Evolutionary conservation across 2,888 invertebrate species (phyloP).

Genomic region (Hemistola chrysoprasaria): DNA sequence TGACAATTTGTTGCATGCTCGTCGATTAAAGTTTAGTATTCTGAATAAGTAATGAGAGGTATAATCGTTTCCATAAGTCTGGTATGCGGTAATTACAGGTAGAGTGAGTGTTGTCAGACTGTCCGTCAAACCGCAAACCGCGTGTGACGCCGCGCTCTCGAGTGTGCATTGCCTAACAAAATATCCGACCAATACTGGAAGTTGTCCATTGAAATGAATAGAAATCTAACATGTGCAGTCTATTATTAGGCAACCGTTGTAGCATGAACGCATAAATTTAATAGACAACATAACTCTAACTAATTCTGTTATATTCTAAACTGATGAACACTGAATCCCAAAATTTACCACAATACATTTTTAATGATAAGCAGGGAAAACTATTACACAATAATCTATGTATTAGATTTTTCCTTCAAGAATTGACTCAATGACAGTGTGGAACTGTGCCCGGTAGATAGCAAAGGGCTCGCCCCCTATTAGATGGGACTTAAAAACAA

Average conservation of each 20-base stretch:
- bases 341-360: too few relatives aligned
- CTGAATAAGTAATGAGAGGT: conserved; percentile 63
- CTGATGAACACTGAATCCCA: too few relatives aligned
- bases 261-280: too few relatives aligned
- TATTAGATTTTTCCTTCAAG: too few relatives aligned
- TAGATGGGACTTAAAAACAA: too few relatives aligned
- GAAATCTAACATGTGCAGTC: conserved; percentile 8
- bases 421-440: too few relatives aligned
- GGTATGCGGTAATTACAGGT: conserved; percentile 56
- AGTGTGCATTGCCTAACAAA: conserved; percentile 35
- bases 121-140: conserved; percentile 47
- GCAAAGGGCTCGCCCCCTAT: too few relatives aligned
- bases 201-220: conserved; percentile 2
- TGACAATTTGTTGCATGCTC: conserved; percentile 65
- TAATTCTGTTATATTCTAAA: too few relatives aligned
- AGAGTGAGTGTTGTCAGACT: conserved; percentile 48
- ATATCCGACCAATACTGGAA: conserved; percentile 24
- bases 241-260: background rate
- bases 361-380: too few relatives aligned
- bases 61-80: conserved; percentile 66
- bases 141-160: conserved; percentile 48
- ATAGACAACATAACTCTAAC: too few relatives aligned
- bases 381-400: too few relatives aligned
- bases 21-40: conserved; percentile 61
- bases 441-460: too few relatives aligned